phyloP scores from a whole-genome alignment of 2,113 vertebrate species.

The Clinocottus analis region DNA sequence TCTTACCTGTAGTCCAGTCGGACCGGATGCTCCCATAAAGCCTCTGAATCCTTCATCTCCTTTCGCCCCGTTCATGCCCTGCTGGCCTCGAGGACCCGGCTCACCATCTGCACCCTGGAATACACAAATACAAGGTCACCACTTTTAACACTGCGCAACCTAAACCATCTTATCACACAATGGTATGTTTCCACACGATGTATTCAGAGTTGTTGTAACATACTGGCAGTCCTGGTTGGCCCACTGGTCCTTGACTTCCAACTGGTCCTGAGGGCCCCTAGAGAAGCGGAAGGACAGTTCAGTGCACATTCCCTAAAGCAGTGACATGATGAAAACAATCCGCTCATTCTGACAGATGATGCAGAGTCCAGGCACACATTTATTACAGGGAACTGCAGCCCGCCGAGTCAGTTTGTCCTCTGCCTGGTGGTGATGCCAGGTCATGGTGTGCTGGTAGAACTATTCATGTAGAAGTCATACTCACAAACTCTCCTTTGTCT shows the following conservation, averaged over 20 bases:
- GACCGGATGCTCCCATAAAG: slow-evolving; percentile 85
- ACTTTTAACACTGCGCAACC: neutral
- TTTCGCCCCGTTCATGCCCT: slow-evolving; percentile 91
- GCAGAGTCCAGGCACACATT: slow-evolving; percentile 20
- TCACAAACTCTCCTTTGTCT: slow-evolving; percentile 90
- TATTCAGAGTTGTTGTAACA: slow-evolving; percentile 44
- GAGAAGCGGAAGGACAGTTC: slow-evolving; percentile 24
- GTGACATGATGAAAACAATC: slow-evolving; percentile 18
- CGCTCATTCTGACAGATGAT: slow-evolving; percentile 24
- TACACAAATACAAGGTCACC: slow-evolving; percentile 19
- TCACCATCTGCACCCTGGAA: slow-evolving; percentile 90
- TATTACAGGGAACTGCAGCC: slow-evolving; percentile 22
- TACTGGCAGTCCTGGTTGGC: slow-evolving; percentile 87
- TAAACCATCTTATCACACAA: neutral
- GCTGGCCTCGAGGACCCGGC: slow-evolving; percentile 89
- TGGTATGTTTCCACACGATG: neutral
- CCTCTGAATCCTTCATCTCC: slow-evolving; percentile 91
- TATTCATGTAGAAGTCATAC: slow-evolving; percentile 54
- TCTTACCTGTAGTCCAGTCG: slow-evolving; percentile 89
- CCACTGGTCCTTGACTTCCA: slow-evolving; percentile 88
- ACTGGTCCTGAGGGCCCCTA: slow-evolving; percentile 90
- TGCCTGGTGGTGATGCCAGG: slow-evolving; percentile 11
- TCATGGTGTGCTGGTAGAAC: slow-evolving; percentile 4
- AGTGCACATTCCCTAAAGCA: slow-evolving; percentile 4
- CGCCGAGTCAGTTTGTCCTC: slow-evolving; percentile 25